Evolutionary conservation across 1,140 invertebrate genomes (phyloP).

Genomic region (Archivesica marissinica): DNA sequence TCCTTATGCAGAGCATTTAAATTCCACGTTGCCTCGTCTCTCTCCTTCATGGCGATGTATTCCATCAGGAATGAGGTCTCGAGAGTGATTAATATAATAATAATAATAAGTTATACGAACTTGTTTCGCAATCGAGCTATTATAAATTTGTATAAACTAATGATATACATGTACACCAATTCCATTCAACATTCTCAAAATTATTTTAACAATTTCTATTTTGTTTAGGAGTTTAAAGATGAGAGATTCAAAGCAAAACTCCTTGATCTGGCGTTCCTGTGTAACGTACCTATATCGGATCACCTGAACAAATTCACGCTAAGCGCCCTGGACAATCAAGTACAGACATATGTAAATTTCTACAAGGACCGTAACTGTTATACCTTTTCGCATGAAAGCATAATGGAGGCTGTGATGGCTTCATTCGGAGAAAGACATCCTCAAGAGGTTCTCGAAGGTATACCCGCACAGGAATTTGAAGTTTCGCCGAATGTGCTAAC

Average conservation of each 20-base stretch:
- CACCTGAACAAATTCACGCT: conserved; percentile 36
- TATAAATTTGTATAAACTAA: no score
- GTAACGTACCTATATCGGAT: conserved; percentile 25
- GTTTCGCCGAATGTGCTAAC: neutral
- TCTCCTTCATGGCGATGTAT: no score
- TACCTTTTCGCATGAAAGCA: conserved; percentile 59
- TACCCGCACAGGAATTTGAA: neutral
- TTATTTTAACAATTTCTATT: no score
- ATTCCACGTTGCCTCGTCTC: no score
- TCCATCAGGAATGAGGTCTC: no score
- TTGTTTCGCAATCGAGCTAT: no score
- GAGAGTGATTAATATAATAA: no score
- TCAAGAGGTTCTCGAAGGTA: conserved; percentile 58
- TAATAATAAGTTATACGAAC: no score
- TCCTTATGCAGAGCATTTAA: no score
- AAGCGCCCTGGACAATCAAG: conserved; percentile 31
- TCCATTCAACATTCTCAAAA: no score
- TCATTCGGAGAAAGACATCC: conserved; percentile 59
- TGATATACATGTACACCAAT: no score
- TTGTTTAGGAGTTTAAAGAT: conserved; percentile 30
- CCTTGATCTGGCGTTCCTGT: conserved; percentile 42
- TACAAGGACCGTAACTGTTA: conserved; percentile 53
- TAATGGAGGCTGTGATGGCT: conserved; percentile 56
- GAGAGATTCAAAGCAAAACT: conserved; percentile 17
- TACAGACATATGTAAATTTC: conserved; percentile 28